phyloP scores from a whole-genome alignment of 2,888 invertebrate genomes.

The Seira ritae region DNA sequence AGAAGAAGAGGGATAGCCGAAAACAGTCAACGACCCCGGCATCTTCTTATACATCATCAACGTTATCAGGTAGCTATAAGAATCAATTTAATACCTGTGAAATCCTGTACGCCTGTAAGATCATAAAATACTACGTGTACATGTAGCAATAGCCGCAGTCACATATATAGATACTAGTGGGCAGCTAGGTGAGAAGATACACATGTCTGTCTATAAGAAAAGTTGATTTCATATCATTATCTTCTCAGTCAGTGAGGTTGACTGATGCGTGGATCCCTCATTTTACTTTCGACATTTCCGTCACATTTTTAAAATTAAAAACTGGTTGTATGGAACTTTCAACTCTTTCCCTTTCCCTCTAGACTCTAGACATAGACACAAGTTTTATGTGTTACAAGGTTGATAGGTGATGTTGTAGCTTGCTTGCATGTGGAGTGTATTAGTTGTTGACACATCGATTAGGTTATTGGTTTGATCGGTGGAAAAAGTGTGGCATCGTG shows the following conservation, averaged over 20 bases:
- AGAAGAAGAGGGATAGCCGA: slow-evolving; percentile 40
- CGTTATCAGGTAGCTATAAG: slow-evolving; percentile 42
- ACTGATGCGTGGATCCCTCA: background rate
- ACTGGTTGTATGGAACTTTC: background rate
- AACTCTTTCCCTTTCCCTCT: background rate
- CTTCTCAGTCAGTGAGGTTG: background rate
- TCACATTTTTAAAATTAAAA: slow-evolving; percentile 34
- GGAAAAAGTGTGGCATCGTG: background rate
- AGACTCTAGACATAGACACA: background rate
- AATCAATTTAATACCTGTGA: no score
- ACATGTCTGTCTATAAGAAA: no score
- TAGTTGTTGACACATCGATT: no score
- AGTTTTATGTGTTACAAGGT: slow-evolving; percentile 28
- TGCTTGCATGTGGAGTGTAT: no score
- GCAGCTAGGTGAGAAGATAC: no score
- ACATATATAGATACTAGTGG: no score
- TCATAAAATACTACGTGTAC: no score
- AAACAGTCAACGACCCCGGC: slow-evolving; percentile 55
- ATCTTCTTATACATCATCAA: background rate
- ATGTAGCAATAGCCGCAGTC: no score
- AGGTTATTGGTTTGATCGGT: no score
- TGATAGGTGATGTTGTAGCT: slow-evolving; percentile 26
- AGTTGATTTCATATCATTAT: background rate
- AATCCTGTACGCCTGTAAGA: no score
- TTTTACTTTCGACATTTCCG: background rate